These are phyloP conservation scores for Carcharodon carcharias DNA, from an alignment of 2,797 vertebrate genomes.

Conservation along the genomic window DNA sequence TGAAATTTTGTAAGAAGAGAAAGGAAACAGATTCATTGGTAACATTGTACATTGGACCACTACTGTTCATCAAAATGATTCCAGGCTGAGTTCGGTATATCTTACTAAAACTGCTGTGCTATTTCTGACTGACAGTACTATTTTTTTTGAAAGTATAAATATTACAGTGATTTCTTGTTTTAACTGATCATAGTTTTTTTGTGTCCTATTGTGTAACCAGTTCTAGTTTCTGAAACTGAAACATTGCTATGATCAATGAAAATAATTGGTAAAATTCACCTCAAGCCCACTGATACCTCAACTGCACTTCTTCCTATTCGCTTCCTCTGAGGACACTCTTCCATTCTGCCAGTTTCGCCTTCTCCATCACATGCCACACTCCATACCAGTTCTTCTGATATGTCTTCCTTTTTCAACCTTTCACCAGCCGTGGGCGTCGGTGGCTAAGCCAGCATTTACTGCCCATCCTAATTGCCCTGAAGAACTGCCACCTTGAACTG, in stretches of 20 bases:
- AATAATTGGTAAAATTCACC: background rate
- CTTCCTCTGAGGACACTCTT: background rate
- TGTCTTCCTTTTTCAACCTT: background rate
- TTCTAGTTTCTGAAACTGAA: background rate
- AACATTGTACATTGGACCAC: conserved; percentile 68
- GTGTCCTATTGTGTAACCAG: background rate
- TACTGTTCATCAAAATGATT: conserved; percentile 62
- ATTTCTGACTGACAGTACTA: conserved; percentile 81
- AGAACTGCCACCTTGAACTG: too few species aligned
- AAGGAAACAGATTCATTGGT: conserved; percentile 58
- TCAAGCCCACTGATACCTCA: background rate
- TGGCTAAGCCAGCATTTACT: too few species aligned
- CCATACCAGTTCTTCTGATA: background rate
- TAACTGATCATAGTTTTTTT: conserved; percentile 26
- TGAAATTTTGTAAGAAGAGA: conserved; percentile 53
- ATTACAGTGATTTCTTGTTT: conserved; percentile 54
- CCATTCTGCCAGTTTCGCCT: background rate
- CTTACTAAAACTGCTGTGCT: conserved; percentile 69
- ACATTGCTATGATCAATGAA: background rate
- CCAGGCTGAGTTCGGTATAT: conserved; percentile 60
- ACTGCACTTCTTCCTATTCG: background rate
- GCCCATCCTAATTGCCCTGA: too few species aligned
- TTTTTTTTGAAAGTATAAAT: conserved; percentile 76
- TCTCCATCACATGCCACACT: background rate
- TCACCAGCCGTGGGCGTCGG: too few species aligned